Evolutionary conservation across 1,140 invertebrate genomes (phyloP).

Genomic region (Helicoverpa zea): DNA sequence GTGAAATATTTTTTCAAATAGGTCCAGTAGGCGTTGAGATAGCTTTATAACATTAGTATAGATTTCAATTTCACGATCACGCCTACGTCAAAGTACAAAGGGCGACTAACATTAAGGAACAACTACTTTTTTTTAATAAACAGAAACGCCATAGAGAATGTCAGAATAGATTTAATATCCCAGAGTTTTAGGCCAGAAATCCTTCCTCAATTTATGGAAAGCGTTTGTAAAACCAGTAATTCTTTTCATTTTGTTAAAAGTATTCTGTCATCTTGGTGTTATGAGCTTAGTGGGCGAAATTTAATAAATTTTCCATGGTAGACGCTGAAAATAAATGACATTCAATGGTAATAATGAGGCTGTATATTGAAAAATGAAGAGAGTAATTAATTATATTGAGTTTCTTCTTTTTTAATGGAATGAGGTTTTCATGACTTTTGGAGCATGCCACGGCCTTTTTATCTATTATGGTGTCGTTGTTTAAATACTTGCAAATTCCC

Average conservation of each 20-base stretch:
- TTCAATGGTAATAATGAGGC: slow-evolving; percentile 24
- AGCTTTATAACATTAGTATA: too few species aligned
- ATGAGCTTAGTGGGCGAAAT: slow-evolving; percentile 9
- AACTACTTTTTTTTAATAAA: neutral
- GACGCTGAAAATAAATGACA: slow-evolving; percentile 24
- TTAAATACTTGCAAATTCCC: neutral
- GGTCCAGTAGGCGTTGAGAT: too few species aligned
- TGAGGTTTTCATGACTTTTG: neutral
- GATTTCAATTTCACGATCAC: too few species aligned
- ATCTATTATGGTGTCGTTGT: neutral
- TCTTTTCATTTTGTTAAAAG: slow-evolving; percentile 14
- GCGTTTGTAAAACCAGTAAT: slow-evolving; percentile 3
- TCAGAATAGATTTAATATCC: slow-evolving; percentile 7
- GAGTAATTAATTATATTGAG: slow-evolving; percentile 31
- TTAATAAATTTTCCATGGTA: slow-evolving; percentile 25
- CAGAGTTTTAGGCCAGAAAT: neutral
- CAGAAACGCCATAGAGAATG: neutral
- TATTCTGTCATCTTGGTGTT: slow-evolving; percentile 10
- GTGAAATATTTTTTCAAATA: too few species aligned
- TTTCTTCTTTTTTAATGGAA: neutral
- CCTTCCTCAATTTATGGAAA: slow-evolving; percentile 5
- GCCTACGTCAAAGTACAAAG: too few species aligned
- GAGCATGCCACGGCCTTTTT: too few species aligned
- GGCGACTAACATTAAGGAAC: too few species aligned
- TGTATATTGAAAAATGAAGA: slow-evolving; percentile 29